Percentiles rank a stretch among this genome's conserved stretches.
Conservation (phyloP, 2,797 vertebrate species). For the Helarctos malayanus region DNA sequence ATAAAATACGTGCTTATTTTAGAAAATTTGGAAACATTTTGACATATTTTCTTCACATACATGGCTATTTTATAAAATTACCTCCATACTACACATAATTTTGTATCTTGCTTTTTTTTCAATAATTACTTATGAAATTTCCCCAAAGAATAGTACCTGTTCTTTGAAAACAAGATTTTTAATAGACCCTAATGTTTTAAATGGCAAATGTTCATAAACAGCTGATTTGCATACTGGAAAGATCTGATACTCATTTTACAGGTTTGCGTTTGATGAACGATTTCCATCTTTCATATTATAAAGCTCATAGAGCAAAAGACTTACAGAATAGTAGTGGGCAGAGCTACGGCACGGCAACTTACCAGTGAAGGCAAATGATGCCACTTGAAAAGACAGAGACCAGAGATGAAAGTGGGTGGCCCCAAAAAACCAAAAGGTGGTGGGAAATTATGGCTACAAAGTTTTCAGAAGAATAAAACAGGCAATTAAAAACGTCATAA, state of each 20-base stretch:
- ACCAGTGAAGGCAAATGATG: not conserved
- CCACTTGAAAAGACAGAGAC: not conserved
- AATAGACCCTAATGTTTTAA: conserved; percentile 35
- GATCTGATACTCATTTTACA: not conserved
- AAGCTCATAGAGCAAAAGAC: not conserved
- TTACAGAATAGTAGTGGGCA: not conserved
- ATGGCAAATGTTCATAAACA: conserved; percentile 20
- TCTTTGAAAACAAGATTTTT: conserved; percentile 40
- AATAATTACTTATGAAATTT: not conserved
- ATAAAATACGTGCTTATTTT: conserved; percentile 41
- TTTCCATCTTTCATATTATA: not conserved
- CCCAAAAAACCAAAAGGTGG: not conserved
- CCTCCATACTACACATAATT: not conserved
- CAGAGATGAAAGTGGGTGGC: not conserved
- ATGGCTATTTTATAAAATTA: conserved; percentile 46
- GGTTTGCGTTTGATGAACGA: not conserved
- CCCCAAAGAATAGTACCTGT: not conserved
- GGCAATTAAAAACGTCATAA: not conserved
- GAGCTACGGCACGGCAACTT: fast-evolving
- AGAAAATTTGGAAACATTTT: not conserved
- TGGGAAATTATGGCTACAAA: not conserved
- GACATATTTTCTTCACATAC: not conserved
- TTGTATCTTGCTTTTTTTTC: not conserved
- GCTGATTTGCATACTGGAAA: conserved; percentile 31
- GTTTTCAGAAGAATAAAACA: not conserved